phyloP scores from a whole-genome alignment of 1,140 invertebrate genomes.

The Papilio machaon region DNA sequence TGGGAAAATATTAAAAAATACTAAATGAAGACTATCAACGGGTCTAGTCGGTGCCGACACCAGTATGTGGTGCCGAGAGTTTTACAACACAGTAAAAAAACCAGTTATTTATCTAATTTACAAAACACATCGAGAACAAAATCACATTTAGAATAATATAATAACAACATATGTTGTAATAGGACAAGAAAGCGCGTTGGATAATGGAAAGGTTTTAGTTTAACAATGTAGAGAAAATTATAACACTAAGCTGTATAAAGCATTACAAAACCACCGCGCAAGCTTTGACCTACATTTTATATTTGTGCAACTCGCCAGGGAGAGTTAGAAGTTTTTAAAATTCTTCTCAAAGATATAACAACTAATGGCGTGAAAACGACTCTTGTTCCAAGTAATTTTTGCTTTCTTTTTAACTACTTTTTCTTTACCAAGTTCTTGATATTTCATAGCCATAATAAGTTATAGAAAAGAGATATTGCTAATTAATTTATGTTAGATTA shows the following conservation, averaged over 20 bases:
- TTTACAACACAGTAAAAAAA: no score
- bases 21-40: no score
- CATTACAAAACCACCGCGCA: background rate
- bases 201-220: background rate
- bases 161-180: background rate
- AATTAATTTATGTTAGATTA: background rate
- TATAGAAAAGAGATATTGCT: background rate
- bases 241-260: background rate
- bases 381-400: background rate
- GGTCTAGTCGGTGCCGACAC: no score
- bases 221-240: background rate
- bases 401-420: background rate
- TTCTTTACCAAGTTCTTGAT: background rate
- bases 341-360: background rate
- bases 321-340: conserved; percentile 1
- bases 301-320: background rate
- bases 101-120: background rate
- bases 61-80: no score
- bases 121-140: background rate
- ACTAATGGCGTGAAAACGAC: background rate
- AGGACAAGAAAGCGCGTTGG: background rate
- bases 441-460: background rate
- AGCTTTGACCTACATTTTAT: conserved; percentile 11
- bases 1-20: no score
- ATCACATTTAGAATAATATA: no score